Base-by-base conservation (phyloP, 2,797 vertebrate genomes). In the Decapterus maruadsi region DNA sequence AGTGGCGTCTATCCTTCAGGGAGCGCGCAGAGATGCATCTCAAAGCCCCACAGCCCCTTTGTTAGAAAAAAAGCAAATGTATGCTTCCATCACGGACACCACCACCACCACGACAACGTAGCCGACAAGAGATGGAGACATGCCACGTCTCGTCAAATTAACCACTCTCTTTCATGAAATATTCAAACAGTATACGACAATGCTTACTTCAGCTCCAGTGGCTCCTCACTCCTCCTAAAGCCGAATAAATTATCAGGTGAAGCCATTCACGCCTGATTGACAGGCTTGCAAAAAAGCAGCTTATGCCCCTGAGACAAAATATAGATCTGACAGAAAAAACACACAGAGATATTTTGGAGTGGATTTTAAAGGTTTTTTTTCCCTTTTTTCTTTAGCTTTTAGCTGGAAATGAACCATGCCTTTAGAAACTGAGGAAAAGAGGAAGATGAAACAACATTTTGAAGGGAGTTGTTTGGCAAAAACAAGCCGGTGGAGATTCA, bases 241-340 rank as follows among this genome's bases (percentile, higher is more conserved):
- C 68, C 72, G 84, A 88, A 90, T 90, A 84, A 80, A 84, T 85
- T 8, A 89, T 82, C 80, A 83, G 46, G 62, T 45, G 54, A 64
- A 59, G 70, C 19, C 8, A 20, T 55, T 69, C 36, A 19, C 0
- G 20, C 22, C n/a, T 76, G 88, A 87, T 67, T 80, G 85, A 81
- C 76, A 72, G 72, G 63, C 55, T 51, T 48, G 12, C 29, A 22
- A 51, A 51, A 72, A 26, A 26, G 73, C 26, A 46, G 50, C 60
- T 31, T 58, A 26, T 63, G 62, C 13, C 59, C 62, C 22, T 61
- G 59, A 9, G 38, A 72, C 72, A 78, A 60, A 76, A 26, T 70
- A 75, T 60, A 59, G 75, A 75, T 69, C 78, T 42, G 54, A 77
- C 56, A 68, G 20, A 50, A 64, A 84, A 82, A 71, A 26, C 26